Percentiles rank a stretch among this genome's conserved stretches.
These are phyloP conservation scores for Argyrosomus japonicus DNA, from an alignment of 2,113 vertebrate genomes.

Conservation along the genomic window DNA sequence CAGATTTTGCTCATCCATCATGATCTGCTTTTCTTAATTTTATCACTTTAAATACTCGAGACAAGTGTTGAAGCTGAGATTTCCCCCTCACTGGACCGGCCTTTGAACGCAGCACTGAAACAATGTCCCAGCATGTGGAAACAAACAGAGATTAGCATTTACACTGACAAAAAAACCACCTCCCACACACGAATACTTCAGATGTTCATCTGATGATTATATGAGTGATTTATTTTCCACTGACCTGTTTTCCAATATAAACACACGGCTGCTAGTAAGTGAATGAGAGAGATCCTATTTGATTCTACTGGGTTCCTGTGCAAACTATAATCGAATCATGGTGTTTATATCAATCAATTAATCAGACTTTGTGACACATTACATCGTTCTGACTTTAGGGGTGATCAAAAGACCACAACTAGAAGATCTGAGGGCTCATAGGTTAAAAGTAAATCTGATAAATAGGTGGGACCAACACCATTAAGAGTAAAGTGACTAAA, in stretches of 20 bases:
- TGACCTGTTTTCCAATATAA: conserved; percentile 27
- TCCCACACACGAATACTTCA: conserved; percentile 55
- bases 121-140: conserved; percentile 42
- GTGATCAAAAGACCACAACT: no score
- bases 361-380: no score
- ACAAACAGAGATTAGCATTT: conserved; percentile 40
- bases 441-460: no score
- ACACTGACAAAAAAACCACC: conserved; percentile 14
- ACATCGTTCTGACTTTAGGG: no score
- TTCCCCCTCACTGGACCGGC: conserved; percentile 27
- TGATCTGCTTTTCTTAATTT: background rate
- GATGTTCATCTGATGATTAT: conserved; percentile 39
- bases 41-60: background rate
- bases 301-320: background rate
- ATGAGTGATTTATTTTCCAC: conserved; percentile 12
- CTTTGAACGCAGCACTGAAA: conserved; percentile 40
- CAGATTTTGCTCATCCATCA: background rate
- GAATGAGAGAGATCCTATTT: conserved; percentile 2
- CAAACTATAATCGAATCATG: no score
- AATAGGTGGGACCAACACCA: no score
- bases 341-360: no score
- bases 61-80: background rate
- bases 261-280: conserved; percentile 18
- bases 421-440: no score
- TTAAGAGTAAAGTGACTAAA: no score